Evolutionary conservation across 2,113 vertebrate genomes (phyloP).

Genomic region (Natator depressus): DNA sequence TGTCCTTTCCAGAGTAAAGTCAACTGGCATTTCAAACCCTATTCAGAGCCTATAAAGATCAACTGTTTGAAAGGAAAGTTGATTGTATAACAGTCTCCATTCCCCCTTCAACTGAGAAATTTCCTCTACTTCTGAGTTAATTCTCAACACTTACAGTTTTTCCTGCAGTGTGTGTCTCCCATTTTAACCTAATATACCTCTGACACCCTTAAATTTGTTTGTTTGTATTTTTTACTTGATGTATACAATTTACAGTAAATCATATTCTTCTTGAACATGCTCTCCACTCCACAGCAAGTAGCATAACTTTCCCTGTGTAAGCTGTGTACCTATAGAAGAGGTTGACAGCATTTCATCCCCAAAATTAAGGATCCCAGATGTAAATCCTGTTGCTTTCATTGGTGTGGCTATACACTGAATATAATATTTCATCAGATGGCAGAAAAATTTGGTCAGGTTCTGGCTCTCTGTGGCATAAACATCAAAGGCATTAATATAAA

Average conservation of each 20-base stretch:
- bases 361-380: not conserved
- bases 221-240: not conserved
- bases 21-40: not conserved
- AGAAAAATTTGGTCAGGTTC: constrained; percentile 1
- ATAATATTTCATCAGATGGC: not conserved
- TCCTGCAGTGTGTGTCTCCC: not conserved
- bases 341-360: not conserved
- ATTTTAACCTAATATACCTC: not conserved
- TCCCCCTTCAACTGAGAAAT: not conserved
- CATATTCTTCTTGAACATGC: not conserved
- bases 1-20: not conserved
- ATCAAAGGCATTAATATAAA: constrained; percentile 26
- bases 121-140: not conserved
- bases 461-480: constrained; percentile 25
- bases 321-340: not conserved
- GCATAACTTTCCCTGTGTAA: not conserved
- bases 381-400: not conserved
- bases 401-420: constrained; percentile 6
- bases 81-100: not conserved
- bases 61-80: not conserved
- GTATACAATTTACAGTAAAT: not conserved
- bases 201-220: not conserved
- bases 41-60: not conserved
- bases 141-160: not conserved
- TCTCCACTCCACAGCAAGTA: not conserved